phyloP scores from a whole-genome alignment of 2,888 invertebrate genomes.

The Leucoma salicis region DNA sequence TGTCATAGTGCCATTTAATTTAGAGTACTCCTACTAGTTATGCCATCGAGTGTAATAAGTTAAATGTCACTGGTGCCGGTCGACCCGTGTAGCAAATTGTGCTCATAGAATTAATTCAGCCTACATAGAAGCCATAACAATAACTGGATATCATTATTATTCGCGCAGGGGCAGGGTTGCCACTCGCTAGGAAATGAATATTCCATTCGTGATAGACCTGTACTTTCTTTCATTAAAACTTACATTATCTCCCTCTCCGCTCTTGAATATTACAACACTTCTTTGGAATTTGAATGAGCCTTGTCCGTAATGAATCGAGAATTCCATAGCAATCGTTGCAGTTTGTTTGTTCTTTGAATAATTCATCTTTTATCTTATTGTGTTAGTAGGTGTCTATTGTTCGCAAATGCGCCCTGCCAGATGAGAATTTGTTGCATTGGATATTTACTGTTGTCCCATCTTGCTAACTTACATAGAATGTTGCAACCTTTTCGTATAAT shows the following conservation, averaged over 20 bases:
- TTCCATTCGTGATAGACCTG: constrained; percentile 55
- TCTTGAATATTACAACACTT: constrained; percentile 55
- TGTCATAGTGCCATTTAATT: no score
- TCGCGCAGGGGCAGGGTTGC: constrained; percentile 37
- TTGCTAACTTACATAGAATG: neutral
- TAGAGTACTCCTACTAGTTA: no score
- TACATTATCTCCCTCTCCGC: constrained; percentile 50
- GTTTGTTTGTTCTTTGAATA: constrained; percentile 29
- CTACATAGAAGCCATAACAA: constrained; percentile 54
- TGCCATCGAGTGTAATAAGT: constrained; percentile 48
- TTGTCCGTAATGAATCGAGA: constrained; percentile 39
- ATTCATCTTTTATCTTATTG: constrained; percentile 22
- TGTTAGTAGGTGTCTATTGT: constrained; percentile 7
- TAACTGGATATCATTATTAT: constrained; percentile 59
- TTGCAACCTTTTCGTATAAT: no score
- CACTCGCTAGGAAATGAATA: constrained; percentile 53
- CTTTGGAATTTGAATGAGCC: constrained; percentile 45
- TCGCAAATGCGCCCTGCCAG: neutral
- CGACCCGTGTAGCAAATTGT: constrained; percentile 47
- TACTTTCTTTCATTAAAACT: constrained; percentile 65
- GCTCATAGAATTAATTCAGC: constrained; percentile 57
- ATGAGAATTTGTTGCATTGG: neutral
- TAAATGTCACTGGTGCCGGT: constrained; percentile 45
- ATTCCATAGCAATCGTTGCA: constrained; percentile 35
- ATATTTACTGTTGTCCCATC: no score